Evolutionary conservation across 1,140 invertebrate species (phyloP).

Genomic region (Paralvinella palmiformis): DNA sequence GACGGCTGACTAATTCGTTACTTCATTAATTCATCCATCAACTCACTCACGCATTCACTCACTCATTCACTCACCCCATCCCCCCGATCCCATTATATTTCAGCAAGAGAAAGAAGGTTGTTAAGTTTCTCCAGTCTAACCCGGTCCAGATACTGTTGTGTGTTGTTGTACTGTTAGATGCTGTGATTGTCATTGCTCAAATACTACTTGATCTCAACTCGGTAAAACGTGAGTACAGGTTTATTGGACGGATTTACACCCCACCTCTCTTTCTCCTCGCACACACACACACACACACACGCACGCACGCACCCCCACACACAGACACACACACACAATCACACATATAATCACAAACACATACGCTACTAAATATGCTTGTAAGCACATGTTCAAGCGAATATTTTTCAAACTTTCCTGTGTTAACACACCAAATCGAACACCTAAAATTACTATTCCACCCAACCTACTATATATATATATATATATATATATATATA

Average conservation of each 20-base stretch:
- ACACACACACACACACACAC: not conserved
- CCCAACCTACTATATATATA: no score
- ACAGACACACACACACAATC: not conserved
- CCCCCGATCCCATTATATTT: not conserved
- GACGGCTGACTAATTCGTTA: no score
- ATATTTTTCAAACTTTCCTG: no score
- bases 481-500: no score
- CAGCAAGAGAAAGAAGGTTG: constrained; percentile 17
- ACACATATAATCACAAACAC: no score
- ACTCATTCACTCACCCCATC: not conserved
- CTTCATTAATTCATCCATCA: not conserved
- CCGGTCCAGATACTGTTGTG: constrained; percentile 20
- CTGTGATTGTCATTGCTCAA: constrained; percentile 23
- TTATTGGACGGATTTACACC: not conserved
- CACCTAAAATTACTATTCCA: no score
- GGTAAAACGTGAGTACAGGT: constrained; percentile 13
- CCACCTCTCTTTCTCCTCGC: not conserved
- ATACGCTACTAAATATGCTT: no score
- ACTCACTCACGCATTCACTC: not conserved
- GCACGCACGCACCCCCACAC: not conserved
- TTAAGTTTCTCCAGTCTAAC: constrained; percentile 19
- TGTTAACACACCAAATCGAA: no score
- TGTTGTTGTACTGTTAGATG: constrained; percentile 20
- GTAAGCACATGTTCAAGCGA: no score
- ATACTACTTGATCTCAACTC: constrained; percentile 20